These are phyloP conservation scores for Pollachius pollachius DNA, from an alignment of 2,113 vertebrate genomes.

Conservation along the genomic window DNA sequence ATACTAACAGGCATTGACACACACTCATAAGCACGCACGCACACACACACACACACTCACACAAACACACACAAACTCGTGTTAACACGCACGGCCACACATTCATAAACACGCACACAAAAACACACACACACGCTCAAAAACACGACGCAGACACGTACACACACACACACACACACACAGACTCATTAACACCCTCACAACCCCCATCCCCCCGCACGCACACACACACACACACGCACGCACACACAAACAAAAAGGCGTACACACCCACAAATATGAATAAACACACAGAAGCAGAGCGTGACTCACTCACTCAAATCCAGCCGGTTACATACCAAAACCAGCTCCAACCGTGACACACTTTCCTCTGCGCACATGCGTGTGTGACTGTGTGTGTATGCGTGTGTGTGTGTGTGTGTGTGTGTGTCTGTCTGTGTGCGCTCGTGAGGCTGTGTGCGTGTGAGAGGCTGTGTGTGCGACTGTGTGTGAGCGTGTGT, in stretches of 20 bases:
- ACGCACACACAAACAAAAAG: too few species aligned
- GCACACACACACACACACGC: too few species aligned
- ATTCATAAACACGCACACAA: too few species aligned
- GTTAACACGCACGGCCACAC: too few species aligned
- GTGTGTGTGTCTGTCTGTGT: neutral
- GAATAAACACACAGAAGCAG: too few species aligned
- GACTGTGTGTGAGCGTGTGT: neutral
- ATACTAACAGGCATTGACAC: neutral
- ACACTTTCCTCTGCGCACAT: slow-evolving; percentile 36
- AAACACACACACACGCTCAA: too few species aligned
- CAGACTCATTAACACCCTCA: too few species aligned
- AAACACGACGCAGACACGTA: too few species aligned
- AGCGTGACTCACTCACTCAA: slow-evolving; percentile 12
- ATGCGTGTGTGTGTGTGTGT: neutral
- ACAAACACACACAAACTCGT: neutral
- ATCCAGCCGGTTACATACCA: slow-evolving; percentile 54
- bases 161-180: too few species aligned
- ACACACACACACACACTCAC: neutral
- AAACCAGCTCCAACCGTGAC: slow-evolving; percentile 49
- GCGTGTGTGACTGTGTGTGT: neutral
- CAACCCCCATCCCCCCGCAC: too few species aligned
- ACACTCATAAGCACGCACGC: neutral
- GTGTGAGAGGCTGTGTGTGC: neutral
- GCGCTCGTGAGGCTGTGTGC: too few species aligned
- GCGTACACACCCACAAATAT: too few species aligned